Evolutionary conservation across 2,888 invertebrate genomes (phyloP).

Genomic region (Morpho achilles): DNA sequence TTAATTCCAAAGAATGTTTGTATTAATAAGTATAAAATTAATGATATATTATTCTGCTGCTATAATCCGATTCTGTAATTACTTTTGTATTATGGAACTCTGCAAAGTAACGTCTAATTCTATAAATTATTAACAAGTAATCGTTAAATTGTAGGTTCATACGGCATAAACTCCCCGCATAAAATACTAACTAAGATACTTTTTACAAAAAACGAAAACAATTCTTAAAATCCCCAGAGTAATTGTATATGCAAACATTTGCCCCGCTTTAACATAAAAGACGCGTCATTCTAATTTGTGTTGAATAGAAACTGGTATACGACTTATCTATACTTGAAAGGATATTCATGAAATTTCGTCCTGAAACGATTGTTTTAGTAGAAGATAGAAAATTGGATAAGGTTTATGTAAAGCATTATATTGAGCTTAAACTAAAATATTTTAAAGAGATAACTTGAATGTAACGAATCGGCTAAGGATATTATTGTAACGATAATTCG

Average conservation of each 20-base stretch:
- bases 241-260: conserved; percentile 14
- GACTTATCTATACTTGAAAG: too few relatives aligned
- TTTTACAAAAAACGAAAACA: conserved; percentile 11
- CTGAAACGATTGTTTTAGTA: too few relatives aligned
- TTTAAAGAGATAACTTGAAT: too few relatives aligned
- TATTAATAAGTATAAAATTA: too few relatives aligned
- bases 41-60: too few relatives aligned
- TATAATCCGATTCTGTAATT: too few relatives aligned
- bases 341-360: too few relatives aligned
- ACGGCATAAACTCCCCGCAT: too few relatives aligned
- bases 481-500: conserved; percentile 8
- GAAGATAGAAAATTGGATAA: background rate
- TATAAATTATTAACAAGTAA: background rate
- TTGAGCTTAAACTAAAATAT: background rate
- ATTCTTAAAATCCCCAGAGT: conserved; percentile 15
- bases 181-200: too few relatives aligned
- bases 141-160: background rate
- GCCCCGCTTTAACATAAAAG: conserved; percentile 1
- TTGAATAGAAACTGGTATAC: background rate
- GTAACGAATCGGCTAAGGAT: background rate
- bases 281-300: background rate
- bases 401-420: background rate
- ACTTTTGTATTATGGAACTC: too few relatives aligned
- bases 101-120: too few relatives aligned
- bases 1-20: too few relatives aligned